phyloP scores from a whole-genome alignment of 2,888 invertebrate species.

The Pantelozetes paolii region DNA sequence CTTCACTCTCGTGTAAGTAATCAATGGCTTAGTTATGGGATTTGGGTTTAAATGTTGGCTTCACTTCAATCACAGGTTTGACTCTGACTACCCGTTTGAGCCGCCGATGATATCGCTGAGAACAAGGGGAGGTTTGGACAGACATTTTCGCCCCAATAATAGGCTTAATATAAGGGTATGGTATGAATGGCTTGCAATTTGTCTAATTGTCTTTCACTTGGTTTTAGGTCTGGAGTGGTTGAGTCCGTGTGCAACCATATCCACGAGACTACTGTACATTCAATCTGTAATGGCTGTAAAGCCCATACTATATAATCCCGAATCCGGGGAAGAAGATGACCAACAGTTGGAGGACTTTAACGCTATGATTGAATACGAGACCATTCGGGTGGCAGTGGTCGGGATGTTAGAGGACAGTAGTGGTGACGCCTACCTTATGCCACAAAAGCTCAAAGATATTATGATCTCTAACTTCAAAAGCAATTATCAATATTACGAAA shows the following conservation, averaged over 20 bases:
- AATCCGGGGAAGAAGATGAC: conserved; percentile 53
- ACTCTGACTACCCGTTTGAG: conserved; percentile 59
- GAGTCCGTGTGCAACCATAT: conserved; percentile 59
- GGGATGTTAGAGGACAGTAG: conserved; percentile 57
- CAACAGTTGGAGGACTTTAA: conserved; percentile 53
- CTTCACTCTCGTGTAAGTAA: conserved; percentile 57
- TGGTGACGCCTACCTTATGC: conserved; percentile 49
- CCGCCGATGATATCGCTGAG: conserved; percentile 60
- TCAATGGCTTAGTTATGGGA: conserved; percentile 57
- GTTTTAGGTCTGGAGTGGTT: conserved; percentile 60
- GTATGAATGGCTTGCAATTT: too few species aligned
- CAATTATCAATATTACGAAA: conserved; percentile 56
- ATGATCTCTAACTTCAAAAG: conserved; percentile 4
- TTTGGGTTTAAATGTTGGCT: too few species aligned
- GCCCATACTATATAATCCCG: conserved; percentile 64
- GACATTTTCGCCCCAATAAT: too few species aligned
- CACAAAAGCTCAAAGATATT: conserved; percentile 51
- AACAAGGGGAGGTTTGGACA: conserved; percentile 59
- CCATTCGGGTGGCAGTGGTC: conserved; percentile 59
- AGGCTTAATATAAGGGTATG: too few species aligned
- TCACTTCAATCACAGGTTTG: conserved; percentile 53
- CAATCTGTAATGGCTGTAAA: conserved; percentile 62
- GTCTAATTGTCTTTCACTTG: too few species aligned
- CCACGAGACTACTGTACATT: conserved; percentile 59
- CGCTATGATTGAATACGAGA: conserved; percentile 59